These are phyloP conservation scores for Leptobrachium leishanense DNA, from an alignment of 2,113 vertebrate species.

Conservation along the genomic window DNA sequence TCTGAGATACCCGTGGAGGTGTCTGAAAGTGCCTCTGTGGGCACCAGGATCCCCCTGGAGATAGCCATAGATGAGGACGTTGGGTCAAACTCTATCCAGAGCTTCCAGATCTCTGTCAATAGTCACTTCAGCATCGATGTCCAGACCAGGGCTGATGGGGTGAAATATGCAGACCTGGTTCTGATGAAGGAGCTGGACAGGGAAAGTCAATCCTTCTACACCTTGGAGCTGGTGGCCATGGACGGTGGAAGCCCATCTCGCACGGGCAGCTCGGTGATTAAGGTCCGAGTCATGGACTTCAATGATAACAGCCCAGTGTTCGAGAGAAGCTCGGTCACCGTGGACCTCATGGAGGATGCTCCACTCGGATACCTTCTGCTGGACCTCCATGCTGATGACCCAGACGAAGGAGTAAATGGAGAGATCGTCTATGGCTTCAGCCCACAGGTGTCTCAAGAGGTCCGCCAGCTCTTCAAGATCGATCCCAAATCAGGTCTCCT, in stretches of 20 bases:
- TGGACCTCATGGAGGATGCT: slow-evolving; percentile 86
- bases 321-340: slow-evolving; percentile 78
- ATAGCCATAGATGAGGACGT: slow-evolving; percentile 86
- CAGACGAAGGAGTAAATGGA: slow-evolving; percentile 87
- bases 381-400: slow-evolving; percentile 80
- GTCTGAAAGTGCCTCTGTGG: slow-evolving; percentile 82
- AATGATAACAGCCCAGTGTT: slow-evolving; percentile 94
- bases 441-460: slow-evolving; percentile 81
- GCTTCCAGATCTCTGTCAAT: slow-evolving; percentile 87
- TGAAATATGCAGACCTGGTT: slow-evolving; percentile 90
- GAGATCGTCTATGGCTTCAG: slow-evolving; percentile 87
- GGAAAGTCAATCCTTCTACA: slow-evolving; percentile 81
- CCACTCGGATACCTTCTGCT: slow-evolving; percentile 79
- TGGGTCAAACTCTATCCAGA: slow-evolving; percentile 88
- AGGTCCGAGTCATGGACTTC: slow-evolving; percentile 84
- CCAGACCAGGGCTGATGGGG: slow-evolving; percentile 87
- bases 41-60: slow-evolving; percentile 84
- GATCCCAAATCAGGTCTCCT: slow-evolving; percentile 83
- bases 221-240: slow-evolving; percentile 83
- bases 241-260: slow-evolving; percentile 82
- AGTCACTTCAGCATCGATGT: slow-evolving; percentile 89
- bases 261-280: slow-evolving; percentile 81
- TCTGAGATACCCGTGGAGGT: slow-evolving; percentile 82
- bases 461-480: slow-evolving; percentile 84
- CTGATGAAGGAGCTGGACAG: slow-evolving; percentile 90